These are phyloP conservation scores for Drosophila sproati DNA, from an alignment of 1,140 invertebrate species.

Conservation along the genomic window DNA sequence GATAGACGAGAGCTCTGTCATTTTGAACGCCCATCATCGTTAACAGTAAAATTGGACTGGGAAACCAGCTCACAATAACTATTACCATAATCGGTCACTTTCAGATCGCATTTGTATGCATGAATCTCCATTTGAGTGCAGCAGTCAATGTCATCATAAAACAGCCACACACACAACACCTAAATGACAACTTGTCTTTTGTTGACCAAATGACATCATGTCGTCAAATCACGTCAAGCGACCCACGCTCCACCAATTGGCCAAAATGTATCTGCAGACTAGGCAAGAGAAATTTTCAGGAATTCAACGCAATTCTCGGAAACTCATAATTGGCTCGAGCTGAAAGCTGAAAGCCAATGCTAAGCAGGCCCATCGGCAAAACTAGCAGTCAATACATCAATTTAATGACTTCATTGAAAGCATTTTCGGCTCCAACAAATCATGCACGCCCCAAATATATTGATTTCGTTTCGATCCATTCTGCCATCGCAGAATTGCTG, in stretches of 20 bases:
- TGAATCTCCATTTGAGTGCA: slow-evolving; percentile 19
- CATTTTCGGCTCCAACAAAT: slow-evolving; percentile 51
- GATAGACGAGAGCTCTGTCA: slow-evolving; percentile 10
- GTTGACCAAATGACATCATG: slow-evolving; percentile 45
- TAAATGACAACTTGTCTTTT: slow-evolving; percentile 6
- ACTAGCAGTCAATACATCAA: slow-evolving; percentile 76
- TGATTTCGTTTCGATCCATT: slow-evolving; percentile 14
- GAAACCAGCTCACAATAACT: slow-evolving; percentile 11
- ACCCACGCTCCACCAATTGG: slow-evolving; percentile 29
- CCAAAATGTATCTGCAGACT: background rate
- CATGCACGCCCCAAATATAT: slow-evolving; percentile 46
- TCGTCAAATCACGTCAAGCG: background rate
- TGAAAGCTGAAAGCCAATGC: slow-evolving; percentile 37
- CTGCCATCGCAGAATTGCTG: background rate
- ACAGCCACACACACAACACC: background rate
- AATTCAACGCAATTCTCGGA: slow-evolving; percentile 60
- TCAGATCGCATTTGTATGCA: slow-evolving; percentile 10
- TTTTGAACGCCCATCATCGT: slow-evolving; percentile 14
- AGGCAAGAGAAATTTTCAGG: slow-evolving; percentile 32
- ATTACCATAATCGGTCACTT: slow-evolving; percentile 19
- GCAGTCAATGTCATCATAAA: slow-evolving; percentile 34
- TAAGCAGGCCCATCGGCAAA: slow-evolving; percentile 54
- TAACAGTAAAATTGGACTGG: slow-evolving; percentile 19
- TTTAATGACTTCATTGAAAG: slow-evolving; percentile 81
- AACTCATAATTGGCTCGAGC: slow-evolving; percentile 71